Base-by-base conservation (phyloP, 2,797 vertebrate genomes). In the Gastrophryne carolinensis region DNA sequence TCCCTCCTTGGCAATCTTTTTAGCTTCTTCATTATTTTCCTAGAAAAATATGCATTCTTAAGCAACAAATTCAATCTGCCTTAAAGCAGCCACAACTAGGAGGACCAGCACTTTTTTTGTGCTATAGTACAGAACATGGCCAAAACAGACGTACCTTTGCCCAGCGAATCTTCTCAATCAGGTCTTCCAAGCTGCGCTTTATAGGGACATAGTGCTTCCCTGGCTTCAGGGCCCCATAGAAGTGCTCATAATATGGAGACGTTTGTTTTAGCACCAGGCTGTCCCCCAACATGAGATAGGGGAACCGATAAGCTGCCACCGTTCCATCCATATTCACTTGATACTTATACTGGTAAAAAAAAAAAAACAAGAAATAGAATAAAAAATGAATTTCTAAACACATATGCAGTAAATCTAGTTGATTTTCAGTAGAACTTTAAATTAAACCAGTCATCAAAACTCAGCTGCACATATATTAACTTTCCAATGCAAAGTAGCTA, bases 291-390 rank as follows among this genome's bases (percentile, higher is more conserved):
- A 97, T 90, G 72, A 98, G 90, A 83, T 97, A 98, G 0, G 96
- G 96, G 54, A 96, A 97, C 63, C 94, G 90, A 68, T 98, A 98
- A 0, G 95, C 95, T 5, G 95, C 95, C 75, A 98, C 95, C 0
- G 96, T 98, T 0, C 96, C 95, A 0, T 98, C 96, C 75, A 98
- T 83, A 2, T 95, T 98, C 85, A 97, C 92, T 82, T 98, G 95
- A 83, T 97, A 98, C 82, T 98, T 99, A 84, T 91, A 94, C 95
- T 95, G 52, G 39, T 41, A 29, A 0, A 11, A 74, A 35, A 47
- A 80, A 47, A 12, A 30, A 8, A 54, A 8, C 9, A 44, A 66
- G 12, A 61, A 6, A 15, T 19, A 3, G 35, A 2, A 12, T 19
- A 23, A 23, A 3, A 35, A 54, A 26, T 12, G 10, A 29, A 7